A percentile compares a stretch with the other conserved stretches of the same genome.
Evolutionary conservation across 2,888 invertebrate genomes (phyloP).

Genomic region (Iselma pallidipennis): DNA sequence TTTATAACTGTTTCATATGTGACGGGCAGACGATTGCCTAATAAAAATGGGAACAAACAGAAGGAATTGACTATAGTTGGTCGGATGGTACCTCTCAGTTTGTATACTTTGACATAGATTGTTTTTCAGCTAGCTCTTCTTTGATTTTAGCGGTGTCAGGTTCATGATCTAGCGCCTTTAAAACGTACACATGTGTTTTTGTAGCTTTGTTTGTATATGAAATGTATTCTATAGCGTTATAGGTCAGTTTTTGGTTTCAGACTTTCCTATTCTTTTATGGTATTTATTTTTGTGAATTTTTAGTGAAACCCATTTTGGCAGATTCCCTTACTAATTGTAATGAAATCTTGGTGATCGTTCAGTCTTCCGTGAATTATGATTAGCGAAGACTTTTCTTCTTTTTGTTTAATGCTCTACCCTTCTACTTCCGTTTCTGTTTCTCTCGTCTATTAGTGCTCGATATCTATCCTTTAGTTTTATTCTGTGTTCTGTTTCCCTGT

Average conservation of each 20-base stretch:
- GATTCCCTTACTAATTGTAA: not conserved
- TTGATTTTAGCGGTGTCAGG: not conserved
- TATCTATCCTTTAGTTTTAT: too few species aligned
- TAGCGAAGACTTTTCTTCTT: not conserved
- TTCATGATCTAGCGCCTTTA: constrained; percentile 1
- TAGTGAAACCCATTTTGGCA: not conserved
- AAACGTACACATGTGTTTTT: constrained; percentile 7
- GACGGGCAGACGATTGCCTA: too few species aligned
- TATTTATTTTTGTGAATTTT: not conserved
- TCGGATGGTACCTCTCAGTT: too few species aligned
- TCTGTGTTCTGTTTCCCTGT: too few species aligned
- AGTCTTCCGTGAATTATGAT: not conserved
- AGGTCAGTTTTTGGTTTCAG: not conserved
- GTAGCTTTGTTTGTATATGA: not conserved
- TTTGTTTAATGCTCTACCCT: too few species aligned
- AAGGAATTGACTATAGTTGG: too few species aligned
- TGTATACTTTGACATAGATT: too few species aligned
- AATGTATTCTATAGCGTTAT: not conserved
- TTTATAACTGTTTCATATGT: too few species aligned
- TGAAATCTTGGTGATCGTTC: not conserved
- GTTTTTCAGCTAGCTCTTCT: not conserved
- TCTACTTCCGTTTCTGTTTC: too few species aligned
- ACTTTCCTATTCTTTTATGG: not conserved
- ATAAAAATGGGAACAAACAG: too few species aligned
- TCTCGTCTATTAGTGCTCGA: too few species aligned